Conservation (phyloP, 2,888 invertebrate genomes). For the Fabriciana adippe region DNA sequence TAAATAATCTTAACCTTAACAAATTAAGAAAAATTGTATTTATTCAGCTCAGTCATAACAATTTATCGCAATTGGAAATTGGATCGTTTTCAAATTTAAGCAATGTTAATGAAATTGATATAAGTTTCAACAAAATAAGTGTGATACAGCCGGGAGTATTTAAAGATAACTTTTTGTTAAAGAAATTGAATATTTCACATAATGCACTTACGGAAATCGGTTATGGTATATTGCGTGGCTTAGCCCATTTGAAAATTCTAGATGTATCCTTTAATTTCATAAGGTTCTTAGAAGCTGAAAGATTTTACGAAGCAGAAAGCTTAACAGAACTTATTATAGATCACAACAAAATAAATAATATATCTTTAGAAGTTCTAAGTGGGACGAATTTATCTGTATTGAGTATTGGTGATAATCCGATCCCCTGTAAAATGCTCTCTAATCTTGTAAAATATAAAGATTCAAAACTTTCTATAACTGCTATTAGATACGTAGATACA, state of each 20-base stretch:
- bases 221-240: constrained; percentile 61
- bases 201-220: constrained; percentile 52
- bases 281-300: constrained; percentile 54
- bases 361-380: constrained; percentile 53
- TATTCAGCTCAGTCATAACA: constrained; percentile 54
- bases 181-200: constrained; percentile 59
- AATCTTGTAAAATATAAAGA: constrained; percentile 45
- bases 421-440: constrained; percentile 56
- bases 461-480: constrained; percentile 49
- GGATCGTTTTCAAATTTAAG: constrained; percentile 50
- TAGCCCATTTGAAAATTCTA: constrained; percentile 51
- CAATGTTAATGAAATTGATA: constrained; percentile 51
- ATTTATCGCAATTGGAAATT: constrained; percentile 47
- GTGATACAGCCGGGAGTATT: constrained; percentile 62
- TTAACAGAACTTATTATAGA: constrained; percentile 57
- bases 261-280: constrained; percentile 64
- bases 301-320: constrained; percentile 55
- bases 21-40: constrained; percentile 45
- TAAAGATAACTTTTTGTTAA: constrained; percentile 52
- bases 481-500: constrained; percentile 47
- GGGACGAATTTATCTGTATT: constrained; percentile 50
- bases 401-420: constrained; percentile 67
- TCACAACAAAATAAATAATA: constrained; percentile 55
- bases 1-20: constrained; percentile 49
- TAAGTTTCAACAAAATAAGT: constrained; percentile 59